These are phyloP conservation scores for Drosophila tristis DNA, from an alignment of 1,140 invertebrate genomes.

Conservation along the genomic window DNA sequence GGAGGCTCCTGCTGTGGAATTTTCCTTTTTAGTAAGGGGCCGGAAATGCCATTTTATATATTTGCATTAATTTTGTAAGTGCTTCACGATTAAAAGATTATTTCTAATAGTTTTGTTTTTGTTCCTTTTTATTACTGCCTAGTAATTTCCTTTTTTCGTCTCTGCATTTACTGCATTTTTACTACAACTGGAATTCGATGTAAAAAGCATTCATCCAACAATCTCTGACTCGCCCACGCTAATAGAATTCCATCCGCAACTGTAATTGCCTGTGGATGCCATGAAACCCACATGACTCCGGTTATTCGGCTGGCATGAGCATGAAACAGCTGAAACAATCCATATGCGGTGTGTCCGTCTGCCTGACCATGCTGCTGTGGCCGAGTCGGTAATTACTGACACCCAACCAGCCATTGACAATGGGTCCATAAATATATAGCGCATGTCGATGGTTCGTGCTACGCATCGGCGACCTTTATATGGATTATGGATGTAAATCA, in stretches of 20 bases:
- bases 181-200: slow-evolving; percentile 17
- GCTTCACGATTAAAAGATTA: no score
- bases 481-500: no score
- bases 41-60: slow-evolving; percentile 2
- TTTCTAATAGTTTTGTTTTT: no score
- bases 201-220: slow-evolving; percentile 32
- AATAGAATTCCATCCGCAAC: slow-evolving; percentile 28
- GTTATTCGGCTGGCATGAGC: background rate
- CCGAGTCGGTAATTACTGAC: no score
- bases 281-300: slow-evolving; percentile 23
- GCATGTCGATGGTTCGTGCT: no score
- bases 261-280: slow-evolving; percentile 26
- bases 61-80: no score
- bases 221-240: slow-evolving; percentile 2
- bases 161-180: background rate
- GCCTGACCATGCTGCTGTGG: no score
- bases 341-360: no score
- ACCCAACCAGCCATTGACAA: no score
- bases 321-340: no score
- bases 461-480: no score
- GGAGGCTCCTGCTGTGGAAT: background rate
- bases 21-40: background rate
- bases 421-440: no score
- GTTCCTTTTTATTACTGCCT: background rate
- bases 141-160: background rate